Percentiles rank a stretch among this genome's conserved stretches.
phyloP scores from a whole-genome alignment of 2,888 invertebrate genomes.

The Linnaemya vulpina region DNA sequence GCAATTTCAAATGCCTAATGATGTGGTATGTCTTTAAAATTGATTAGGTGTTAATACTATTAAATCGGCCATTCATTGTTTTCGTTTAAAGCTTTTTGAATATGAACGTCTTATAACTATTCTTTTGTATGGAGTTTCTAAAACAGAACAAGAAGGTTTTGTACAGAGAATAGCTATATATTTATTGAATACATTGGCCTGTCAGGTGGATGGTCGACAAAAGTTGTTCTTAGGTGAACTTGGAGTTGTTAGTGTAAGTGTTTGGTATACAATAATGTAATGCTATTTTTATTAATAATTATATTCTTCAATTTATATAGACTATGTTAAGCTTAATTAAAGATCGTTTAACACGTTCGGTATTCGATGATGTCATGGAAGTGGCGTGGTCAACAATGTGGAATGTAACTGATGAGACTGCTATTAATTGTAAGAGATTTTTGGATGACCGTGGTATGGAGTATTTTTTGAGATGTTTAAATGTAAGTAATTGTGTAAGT shows the following conservation, averaged over 20 bases:
- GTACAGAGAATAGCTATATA: conserved; percentile 97
- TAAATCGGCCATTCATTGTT: not conserved
- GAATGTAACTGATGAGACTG: conserved; percentile 98
- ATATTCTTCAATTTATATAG: conserved; percentile 80
- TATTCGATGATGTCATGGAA: conserved; percentile 97
- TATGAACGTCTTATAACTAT: conserved; percentile 94
- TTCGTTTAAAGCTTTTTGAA: conserved; percentile 89
- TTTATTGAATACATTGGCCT: conserved; percentile 96
- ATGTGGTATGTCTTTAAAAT: conserved; percentile 88
- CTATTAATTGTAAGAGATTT: conserved; percentile 95
- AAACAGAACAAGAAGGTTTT: conserved; percentile 93
- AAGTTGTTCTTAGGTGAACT: conserved; percentile 95
- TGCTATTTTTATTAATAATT: not conserved
- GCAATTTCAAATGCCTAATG: conserved; percentile 96
- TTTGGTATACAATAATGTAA: not conserved
- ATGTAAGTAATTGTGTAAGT: conserved; percentile 84
- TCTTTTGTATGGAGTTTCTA: conserved; percentile 91
- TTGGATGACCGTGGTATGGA: conserved; percentile 94
- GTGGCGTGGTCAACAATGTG: conserved; percentile 99
- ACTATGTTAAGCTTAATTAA: conserved; percentile 95
- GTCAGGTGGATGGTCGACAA: conserved; percentile 97
- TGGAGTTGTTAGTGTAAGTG: conserved; percentile 91
- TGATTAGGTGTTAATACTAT: not conserved
- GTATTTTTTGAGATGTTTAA: conserved; percentile 93
- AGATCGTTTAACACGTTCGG: conserved; percentile 88